Conservation (phyloP, 2,797 vertebrate species). For the Tragelaphus oryx region DNA sequence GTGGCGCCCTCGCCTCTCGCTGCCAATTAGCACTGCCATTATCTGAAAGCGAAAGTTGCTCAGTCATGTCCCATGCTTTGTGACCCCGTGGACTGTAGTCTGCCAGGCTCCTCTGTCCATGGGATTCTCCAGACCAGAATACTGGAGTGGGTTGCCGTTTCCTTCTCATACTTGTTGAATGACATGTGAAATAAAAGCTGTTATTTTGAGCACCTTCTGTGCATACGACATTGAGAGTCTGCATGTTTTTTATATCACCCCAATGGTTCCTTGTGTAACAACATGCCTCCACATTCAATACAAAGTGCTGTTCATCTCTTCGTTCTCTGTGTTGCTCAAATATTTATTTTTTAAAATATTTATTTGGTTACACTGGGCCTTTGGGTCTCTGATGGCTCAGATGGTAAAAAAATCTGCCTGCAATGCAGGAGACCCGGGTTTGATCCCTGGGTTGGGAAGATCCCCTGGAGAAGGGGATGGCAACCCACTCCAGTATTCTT, state of each 20-base stretch:
- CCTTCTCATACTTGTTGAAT: neutral
- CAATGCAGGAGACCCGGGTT: fast-evolving
- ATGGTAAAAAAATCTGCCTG: neutral
- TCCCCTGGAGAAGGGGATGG: neutral
- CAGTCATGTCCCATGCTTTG: neutral
- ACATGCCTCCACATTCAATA: neutral
- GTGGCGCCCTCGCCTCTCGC: neutral
- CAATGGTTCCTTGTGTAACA: neutral
- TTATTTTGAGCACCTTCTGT: neutral
- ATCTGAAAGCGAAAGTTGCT: fast-evolving
- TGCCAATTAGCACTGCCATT: neutral
- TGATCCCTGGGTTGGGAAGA: neutral
- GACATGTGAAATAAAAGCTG: conserved; percentile 12
- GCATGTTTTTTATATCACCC: neutral
- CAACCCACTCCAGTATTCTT: neutral
- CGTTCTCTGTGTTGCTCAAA: neutral
- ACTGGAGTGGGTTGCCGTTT: neutral
- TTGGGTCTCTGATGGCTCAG: neutral
- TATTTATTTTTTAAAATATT: neutral
- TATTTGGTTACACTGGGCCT: neutral
- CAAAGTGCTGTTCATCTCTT: neutral
- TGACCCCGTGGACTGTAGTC: neutral
- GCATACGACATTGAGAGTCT: neutral
- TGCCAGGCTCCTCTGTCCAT: neutral
- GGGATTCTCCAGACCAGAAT: neutral